Base-by-base conservation (phyloP, 2,888 invertebrate species). In the Heliconius cydno region DNA sequence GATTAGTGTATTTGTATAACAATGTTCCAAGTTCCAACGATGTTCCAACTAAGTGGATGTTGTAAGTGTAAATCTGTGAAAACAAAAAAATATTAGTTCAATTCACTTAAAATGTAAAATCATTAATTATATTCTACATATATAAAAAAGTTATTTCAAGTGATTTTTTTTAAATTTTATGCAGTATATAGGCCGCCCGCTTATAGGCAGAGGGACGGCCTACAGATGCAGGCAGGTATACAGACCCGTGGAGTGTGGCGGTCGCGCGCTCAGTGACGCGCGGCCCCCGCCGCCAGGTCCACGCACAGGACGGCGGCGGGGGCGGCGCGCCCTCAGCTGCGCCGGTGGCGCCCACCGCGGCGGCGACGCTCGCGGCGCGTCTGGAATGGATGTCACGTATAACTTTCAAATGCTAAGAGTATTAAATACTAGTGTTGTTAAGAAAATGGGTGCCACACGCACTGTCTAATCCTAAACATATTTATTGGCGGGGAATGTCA, bases 301-400 rank as follows among this genome's bases (percentile, higher is more conserved):
- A 92, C 92, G 65, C 88, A 85, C 79, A 90, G 92, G 85, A 95
- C 93, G 84, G 94, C 94, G 84, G 94, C 94, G 92, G 94, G 94
- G 93, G 94, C 94, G 90, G 94, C 94, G 94, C 91, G 90, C 87
- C 93, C 94, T 94, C 94, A 94, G 93, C 94, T 93, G 80, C 90
- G 89, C 79, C 90, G 84, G 84, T 91, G 89, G 0, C 90, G 86
- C 0, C 91, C 90, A 19, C 91, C 91, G 0, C 94, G 89, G 0
- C 94, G 86, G 2, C 94, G 92, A 9, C 93, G 84, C 89, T 92
- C 92, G 87, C 93, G 92, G 0, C 90, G 89, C 25, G 87, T 87
- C 89, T 89, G 85, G 6, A 12, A 52, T 52, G 7, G 52, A 52
- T 22, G 22, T 15, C 63, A 65, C 22, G 60, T 63, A 63, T 63